Percentiles rank a stretch among this genome's conserved stretches.
phyloP scores from a whole-genome alignment of 1,140 invertebrate species.

The Brachionus manjavacas region DNA sequence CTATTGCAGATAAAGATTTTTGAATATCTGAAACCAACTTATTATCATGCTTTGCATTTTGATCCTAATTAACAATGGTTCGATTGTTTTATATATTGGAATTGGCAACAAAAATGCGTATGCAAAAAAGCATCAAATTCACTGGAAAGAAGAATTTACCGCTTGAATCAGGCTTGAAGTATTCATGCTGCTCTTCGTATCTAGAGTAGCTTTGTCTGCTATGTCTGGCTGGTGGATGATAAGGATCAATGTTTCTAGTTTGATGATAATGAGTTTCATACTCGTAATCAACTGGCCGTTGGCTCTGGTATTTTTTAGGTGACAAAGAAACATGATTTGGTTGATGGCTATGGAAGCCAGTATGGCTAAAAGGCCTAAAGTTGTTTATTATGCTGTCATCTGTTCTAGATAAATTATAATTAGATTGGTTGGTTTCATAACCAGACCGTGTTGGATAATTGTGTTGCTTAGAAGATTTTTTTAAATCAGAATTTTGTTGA shows the following conservation, averaged over 20 bases:
- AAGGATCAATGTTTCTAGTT: not conserved
- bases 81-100: not conserved
- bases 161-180: not conserved
- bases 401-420: not conserved
- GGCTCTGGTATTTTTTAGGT: not conserved
- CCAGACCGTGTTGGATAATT: not conserved
- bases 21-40: no score
- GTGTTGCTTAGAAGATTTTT: not conserved
- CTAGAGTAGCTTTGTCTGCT: not conserved
- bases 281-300: not conserved
- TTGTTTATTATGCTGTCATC: slow-evolving; percentile 20
- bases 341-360: not conserved
- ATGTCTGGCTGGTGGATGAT: not conserved
- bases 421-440: not conserved
- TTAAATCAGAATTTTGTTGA: not conserved
- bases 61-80: not conserved
- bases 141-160: not conserved
- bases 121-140: not conserved
- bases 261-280: not conserved
- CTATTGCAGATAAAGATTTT: no score
- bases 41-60: no score
- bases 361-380: slow-evolving; percentile 7
- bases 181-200: not conserved
- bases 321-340: not conserved
- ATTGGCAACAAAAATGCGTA: not conserved